These are phyloP conservation scores for Sinocyclocheilus grahami DNA, from an alignment of 2,113 vertebrate genomes.

Conservation along the genomic window DNA sequence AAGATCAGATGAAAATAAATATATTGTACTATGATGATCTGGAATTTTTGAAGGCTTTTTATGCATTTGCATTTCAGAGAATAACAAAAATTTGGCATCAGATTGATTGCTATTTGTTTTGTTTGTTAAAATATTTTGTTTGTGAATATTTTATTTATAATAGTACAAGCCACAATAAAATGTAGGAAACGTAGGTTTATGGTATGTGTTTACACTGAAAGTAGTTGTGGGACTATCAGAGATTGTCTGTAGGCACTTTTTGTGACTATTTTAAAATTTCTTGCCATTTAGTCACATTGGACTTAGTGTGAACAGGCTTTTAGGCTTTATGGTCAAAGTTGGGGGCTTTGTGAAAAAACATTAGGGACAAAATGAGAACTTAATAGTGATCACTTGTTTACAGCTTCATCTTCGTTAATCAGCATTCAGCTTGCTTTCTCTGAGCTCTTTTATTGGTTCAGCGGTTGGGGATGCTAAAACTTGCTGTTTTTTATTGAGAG, in stretches of 20 bases:
- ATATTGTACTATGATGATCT: neutral
- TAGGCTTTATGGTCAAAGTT: neutral
- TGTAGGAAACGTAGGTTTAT: neutral
- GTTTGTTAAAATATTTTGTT: neutral
- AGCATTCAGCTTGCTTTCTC: slow-evolving; percentile 10
- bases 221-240: neutral
- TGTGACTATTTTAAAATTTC: neutral
- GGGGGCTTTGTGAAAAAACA: neutral
- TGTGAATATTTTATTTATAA: neutral
- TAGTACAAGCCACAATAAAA: neutral
- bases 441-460: neutral
- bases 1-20: neutral
- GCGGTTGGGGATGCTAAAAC: slow-evolving; percentile 19
- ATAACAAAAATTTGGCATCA: neutral
- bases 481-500: slow-evolving; percentile 18
- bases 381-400: slow-evolving; percentile 31
- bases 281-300: neutral
- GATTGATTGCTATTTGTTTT: neutral
- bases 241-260: neutral
- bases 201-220: neutral
- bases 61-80: neutral
- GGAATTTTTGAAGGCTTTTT: neutral
- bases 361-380: neutral
- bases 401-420: slow-evolving; percentile 8
- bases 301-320: slow-evolving; percentile 13